Evolutionary conservation across 30 jellyfish, hydroid and myxozoan genomes (phyloP).

Genomic region (Catostylus mosaicus): DNA sequence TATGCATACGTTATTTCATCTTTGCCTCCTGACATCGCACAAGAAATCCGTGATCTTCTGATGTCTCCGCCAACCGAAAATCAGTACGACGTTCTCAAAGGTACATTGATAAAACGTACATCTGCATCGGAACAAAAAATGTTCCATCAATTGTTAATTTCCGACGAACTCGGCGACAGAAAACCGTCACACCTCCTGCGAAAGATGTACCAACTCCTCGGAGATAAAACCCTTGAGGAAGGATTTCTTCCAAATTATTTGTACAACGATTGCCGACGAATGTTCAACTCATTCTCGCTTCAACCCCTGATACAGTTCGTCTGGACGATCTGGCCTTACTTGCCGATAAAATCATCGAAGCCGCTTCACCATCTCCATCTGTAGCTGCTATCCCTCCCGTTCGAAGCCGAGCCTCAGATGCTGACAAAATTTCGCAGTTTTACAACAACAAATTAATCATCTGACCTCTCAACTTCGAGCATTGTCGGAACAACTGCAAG

Average conservation of each 20-base stretch:
- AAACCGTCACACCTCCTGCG: conserved; percentile 39
- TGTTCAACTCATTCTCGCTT: conserved; percentile 40
- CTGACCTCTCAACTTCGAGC: not conserved
- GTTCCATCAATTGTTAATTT: conserved; percentile 6
- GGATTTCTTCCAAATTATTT: conserved; percentile 20
- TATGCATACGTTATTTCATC: conserved; percentile 11
- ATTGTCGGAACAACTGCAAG: not conserved
- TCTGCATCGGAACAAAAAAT: too few relatives aligned
- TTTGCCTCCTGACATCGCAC: conserved; percentile 33
- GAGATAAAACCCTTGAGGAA: conserved; percentile 20
- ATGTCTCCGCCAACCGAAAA: conserved; percentile 9
- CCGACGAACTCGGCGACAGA: conserved; percentile 38
- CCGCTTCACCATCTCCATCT: not conserved
- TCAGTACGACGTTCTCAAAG: conserved; percentile 13
- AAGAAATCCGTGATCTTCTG: conserved; percentile 25
- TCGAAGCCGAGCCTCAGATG: not conserved
- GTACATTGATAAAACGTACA: conserved; percentile 2
- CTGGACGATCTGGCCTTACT: conserved; percentile 13
- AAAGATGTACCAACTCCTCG: conserved; percentile 40
- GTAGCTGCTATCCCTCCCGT: not conserved
- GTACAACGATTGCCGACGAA: conserved; percentile 53
- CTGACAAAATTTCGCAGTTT: not conserved
- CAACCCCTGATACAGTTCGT: conserved; percentile 17
- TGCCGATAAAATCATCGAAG: conserved; percentile 34
- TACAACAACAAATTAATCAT: not conserved